Evolutionary conservation across 2,113 vertebrate genomes (phyloP).

Genomic region (Phoxinus phoxinus): DNA sequence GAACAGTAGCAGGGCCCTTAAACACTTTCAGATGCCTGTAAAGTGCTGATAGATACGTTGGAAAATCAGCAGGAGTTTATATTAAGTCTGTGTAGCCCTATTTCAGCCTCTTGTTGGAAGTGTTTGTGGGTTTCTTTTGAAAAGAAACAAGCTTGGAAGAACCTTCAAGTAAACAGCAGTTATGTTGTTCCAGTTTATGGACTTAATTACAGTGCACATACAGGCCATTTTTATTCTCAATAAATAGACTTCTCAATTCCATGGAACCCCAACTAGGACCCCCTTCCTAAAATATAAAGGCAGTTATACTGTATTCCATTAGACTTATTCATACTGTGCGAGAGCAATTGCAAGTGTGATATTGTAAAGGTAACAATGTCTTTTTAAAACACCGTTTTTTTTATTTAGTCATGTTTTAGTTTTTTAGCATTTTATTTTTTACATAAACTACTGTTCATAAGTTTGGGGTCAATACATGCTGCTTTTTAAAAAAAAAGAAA

Average conservation of each 20-base stretch:
- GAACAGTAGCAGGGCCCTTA: conserved; percentile 57
- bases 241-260: no score
- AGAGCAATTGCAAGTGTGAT: no score
- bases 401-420: no score
- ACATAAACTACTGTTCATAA: background rate
- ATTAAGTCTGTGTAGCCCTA: background rate
- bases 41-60: conserved; percentile 53
- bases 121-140: conserved; percentile 9
- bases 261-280: no score
- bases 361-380: no score
- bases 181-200: background rate
- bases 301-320: no score
- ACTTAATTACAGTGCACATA: background rate
- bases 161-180: conserved; percentile 7
- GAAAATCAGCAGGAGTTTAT: conserved; percentile 22
- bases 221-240: no score
- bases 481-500: background rate
- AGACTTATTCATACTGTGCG: no score
- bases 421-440: no score
- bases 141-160: background rate
- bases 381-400: no score
- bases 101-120: conserved; percentile 11
- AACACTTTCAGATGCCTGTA: conserved; percentile 71
- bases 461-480: no score
- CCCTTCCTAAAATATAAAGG: no score